Percentiles rank a stretch among this genome's conserved stretches.
Conservation (phyloP, 92 coral and sea anemone genomes). For the Nematostella vectensis region DNA sequence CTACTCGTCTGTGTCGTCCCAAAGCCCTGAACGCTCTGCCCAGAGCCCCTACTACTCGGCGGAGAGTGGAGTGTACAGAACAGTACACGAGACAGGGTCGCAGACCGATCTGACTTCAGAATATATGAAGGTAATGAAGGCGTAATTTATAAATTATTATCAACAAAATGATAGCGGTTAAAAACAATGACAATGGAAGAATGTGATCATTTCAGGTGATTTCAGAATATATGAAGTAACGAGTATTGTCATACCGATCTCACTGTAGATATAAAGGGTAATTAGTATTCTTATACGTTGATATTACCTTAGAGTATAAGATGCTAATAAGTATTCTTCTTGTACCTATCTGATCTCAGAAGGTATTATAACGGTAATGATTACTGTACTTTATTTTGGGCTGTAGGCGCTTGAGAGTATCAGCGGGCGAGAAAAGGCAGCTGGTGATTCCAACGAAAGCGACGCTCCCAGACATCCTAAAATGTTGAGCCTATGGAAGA, state of each 20-base stretch:
- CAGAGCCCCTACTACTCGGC: conserved; percentile 7
- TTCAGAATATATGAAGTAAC: too few species aligned
- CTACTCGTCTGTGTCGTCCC: conserved; percentile 17
- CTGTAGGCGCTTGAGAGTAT: not conserved
- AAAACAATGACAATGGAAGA: conserved; percentile 1
- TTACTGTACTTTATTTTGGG: not conserved
- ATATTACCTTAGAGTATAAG: too few species aligned
- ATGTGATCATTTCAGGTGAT: not conserved
- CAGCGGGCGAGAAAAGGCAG: not conserved
- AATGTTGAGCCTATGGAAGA: conserved; percentile 38
- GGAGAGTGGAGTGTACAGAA: not conserved
- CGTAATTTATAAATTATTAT: too few species aligned
- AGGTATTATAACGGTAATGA: not conserved
- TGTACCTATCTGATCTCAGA: too few species aligned
- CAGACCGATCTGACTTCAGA: conserved; percentile 38
- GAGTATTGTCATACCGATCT: too few species aligned
- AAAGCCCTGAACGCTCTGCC: conserved; percentile 17
- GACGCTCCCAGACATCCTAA: conserved; percentile 4
- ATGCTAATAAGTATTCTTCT: too few species aligned
- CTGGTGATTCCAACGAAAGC: not conserved
- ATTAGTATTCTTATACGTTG: too few species aligned
- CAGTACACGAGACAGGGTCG: conserved; percentile 29
- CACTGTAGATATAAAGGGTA: too few species aligned
- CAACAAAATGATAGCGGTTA: not conserved
- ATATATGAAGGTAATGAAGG: conserved; percentile 2